phyloP scores from a whole-genome alignment of 2,888 invertebrate species.

The Endomychus coccineus region DNA sequence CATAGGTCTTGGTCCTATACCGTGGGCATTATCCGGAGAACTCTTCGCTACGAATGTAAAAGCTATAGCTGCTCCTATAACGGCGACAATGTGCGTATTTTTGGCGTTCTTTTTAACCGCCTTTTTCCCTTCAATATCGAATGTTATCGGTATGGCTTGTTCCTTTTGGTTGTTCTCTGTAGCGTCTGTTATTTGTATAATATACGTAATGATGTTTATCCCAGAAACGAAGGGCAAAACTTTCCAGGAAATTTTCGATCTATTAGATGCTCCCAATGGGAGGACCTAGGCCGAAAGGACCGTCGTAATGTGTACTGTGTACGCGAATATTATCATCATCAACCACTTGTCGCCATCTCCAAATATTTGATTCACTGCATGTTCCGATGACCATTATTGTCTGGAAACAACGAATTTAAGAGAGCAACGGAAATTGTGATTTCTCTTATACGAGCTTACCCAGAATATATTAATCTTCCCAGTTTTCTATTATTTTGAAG shows the following conservation, averaged over 20 bases:
- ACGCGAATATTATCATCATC: too few species aligned
- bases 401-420: too few species aligned
- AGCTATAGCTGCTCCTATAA: not conserved
- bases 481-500: too few species aligned
- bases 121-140: not conserved
- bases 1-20: not conserved
- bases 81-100: not conserved
- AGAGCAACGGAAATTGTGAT: too few species aligned
- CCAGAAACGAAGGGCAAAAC: not conserved
- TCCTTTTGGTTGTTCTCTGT: conserved; percentile 1
- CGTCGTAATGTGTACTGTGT: too few species aligned
- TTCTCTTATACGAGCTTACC: too few species aligned
- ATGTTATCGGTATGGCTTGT: not conserved
- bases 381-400: too few species aligned
- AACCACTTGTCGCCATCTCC: too few species aligned
- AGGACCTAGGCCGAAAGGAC: too few species aligned
- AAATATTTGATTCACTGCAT: too few species aligned
- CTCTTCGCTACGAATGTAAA: not conserved
- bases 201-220: not conserved
- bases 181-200: not conserved
- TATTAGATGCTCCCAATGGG: too few species aligned
- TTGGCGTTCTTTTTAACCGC: not conserved
- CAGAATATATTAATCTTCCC: too few species aligned
- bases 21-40: not conserved
- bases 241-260: conserved; percentile 1